Base-by-base conservation (phyloP, 2,888 invertebrate species). In the Acrobasis repandana region DNA sequence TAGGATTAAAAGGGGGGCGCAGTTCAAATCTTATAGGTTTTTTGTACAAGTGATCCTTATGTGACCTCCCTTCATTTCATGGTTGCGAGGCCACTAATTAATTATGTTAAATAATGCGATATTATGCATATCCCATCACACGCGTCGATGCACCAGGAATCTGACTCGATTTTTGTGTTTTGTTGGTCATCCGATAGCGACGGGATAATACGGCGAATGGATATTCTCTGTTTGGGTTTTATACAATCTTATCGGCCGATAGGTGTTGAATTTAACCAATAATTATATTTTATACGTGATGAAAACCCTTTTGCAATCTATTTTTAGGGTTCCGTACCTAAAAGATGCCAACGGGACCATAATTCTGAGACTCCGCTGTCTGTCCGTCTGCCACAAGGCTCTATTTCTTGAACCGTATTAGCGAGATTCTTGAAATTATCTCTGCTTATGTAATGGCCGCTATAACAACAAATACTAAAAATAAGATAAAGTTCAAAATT, bases 91-190 rank as follows among this genome's bases (percentile, higher is more conserved):
- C 72, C 74, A 71, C 80, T 86, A 87, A 89, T 90, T 90, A 88
- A 89, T 90, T 90, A 90, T 89, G 85, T 87, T 82, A 85, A 90
- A 89, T 89, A 85, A 85, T 82, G 81, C 78, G 83, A 85, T 86
- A 89, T 86, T 90, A 88, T 89, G 88, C 88, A 86, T 86, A 90
- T 90, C 90, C 79, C 71, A 83, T 89, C 85, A 86, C 73, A 83
- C 76, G 85, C 81, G 70, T 84, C 83, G 73, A 60, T 80, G 76
- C 75, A 77, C 75, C 64, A 60, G 75, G 72, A 70, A 73, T 77
- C 74, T 72, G 63, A 73, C 67, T 67, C 67, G 51, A 16, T 59
- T 50, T 50, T 58, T 58, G 58, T 50, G 43, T 51, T 59, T 59
- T 50, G 38, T 59, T 59, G 50, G 51, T 59, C 28, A 58, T 47